Base-by-base conservation (phyloP, 2,888 invertebrate species). In the Drosophila robusta region DNA sequence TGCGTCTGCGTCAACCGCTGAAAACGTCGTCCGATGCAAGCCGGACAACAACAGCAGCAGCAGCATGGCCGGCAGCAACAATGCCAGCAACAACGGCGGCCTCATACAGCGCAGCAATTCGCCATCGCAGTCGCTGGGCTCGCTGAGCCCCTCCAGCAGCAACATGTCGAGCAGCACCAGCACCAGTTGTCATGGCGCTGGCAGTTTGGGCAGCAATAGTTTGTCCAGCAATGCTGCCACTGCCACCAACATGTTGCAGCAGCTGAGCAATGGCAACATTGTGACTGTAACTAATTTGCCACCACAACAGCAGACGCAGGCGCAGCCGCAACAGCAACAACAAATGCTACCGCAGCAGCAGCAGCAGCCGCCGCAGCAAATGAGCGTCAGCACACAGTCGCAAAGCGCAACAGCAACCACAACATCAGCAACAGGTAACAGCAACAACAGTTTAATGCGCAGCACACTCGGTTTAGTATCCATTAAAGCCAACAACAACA, bases 91-190 rank as follows among this genome's bases (percentile, higher is more conserved):
- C 62, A 71, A 77, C 75, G 57, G 38, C 14, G 69, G 65, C 7
- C 39, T 73, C 26, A 78, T 91, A 49, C 91, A 90, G 70, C 91
- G 92, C 61, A 91, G 92, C 73, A 87, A 90, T 58, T 92, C 92
- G 42, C 91, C 92, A 39, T 91, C 92, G n/a, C 92, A 92, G 62
- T 92, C 92, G 55, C 74, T 92, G 55, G 92, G 92, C 50, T 92
- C 92, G 29, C 80, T 92, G 16, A 92, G 92, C 70, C 92, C 92
- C 24, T 92, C 92, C 65, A 92, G 92, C 86, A 92, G 92, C 82
- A 92, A 92, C 73, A 90, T 92, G 90, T 92, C 92, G 61, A 92
- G 92, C 75, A 91, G 92, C 58, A 91, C 91, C 64, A 90, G 91
- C 74, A 78, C 74, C 16, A 91, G 92, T 76, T 91, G 90, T 42